Evolutionary conservation across 2,888 invertebrate species (phyloP).

Genomic region (Dicranocentrus wangi): DNA sequence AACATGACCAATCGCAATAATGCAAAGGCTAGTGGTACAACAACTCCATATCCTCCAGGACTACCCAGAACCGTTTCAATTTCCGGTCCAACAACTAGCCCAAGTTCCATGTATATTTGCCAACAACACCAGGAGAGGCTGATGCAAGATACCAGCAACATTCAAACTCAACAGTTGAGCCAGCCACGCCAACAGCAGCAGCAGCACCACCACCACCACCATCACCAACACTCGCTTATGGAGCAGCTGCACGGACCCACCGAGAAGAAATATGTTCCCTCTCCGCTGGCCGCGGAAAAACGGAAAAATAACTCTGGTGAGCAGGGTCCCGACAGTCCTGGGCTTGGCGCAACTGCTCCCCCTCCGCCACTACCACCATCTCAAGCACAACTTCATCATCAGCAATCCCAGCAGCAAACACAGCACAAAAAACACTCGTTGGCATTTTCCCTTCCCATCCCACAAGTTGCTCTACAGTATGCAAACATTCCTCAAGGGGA

Average conservation of each 20-base stretch:
- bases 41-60: not conserved
- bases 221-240: not conserved
- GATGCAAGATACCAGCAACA: constrained; percentile 21
- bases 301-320: constrained; percentile 30
- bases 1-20: not conserved
- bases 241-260: not conserved
- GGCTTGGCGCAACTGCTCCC: too few relatives aligned
- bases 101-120: constrained; percentile 55
- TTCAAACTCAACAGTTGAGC: too few relatives aligned
- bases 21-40: constrained; percentile 6
- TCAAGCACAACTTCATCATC: constrained; percentile 24
- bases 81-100: constrained; percentile 22
- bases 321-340: constrained; percentile 39
- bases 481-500: constrained; percentile 55
- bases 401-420: constrained; percentile 20
- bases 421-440: constrained; percentile 46
- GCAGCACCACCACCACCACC: not conserved
- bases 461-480: constrained; percentile 62
- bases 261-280: constrained; percentile 60
- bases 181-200: constrained; percentile 23
- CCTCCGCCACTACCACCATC: too few relatives aligned
- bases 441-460: constrained; percentile 66
- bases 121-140: constrained; percentile 53
- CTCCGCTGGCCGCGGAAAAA: constrained; percentile 57
- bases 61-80: not conserved